Evolutionary conservation across 1,140 invertebrate genomes (phyloP), one percentile per base, ranked within the genome.

Genomic region (Paramacrobiotus metropolitanus): DNA sequence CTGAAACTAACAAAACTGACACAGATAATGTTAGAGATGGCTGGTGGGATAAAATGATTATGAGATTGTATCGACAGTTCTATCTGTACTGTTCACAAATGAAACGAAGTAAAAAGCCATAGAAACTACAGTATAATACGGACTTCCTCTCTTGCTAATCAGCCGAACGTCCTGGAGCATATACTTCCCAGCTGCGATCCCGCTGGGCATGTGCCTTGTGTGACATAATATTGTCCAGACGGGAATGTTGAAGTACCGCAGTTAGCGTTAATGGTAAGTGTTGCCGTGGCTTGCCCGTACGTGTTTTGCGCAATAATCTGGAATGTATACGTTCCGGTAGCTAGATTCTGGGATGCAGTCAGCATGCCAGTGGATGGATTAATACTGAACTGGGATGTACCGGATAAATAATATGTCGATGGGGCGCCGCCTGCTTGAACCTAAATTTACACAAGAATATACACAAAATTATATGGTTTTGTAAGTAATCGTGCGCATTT

Each of bases 151-250:
- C 9, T 40, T 40, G 34, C 34, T n/a, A 40, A 9, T 24, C 48
- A 15, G 48, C 24, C 48, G 9, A 9, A n/a, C n/a, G n/a, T n/a
- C n/a, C n/a, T n/a, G n/a, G 48, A 55, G 24, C 48, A 55, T 9
- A 55, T 55, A 55, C 48, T 55, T 15, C 48, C 48, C 9, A 55
- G 9, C 48, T 55, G 48, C 48, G 48, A 18, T 15, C 48, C 48
- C 4, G 48, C 48, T 24, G 48, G 48, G 24, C 48, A 55, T 9
- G 24, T 18, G 15, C 48, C 48, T 4, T 24, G 9, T 9, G 15
- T 18, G 24, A 55, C 24, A 28, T 55, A 55, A 24, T 55, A 55
- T 9, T 9, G 24, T 4, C 4, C 9, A 4, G 48, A 24, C 48
- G 48, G 48, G 4, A 18, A 4, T 4, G 24, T 55, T n/a, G n/a